phyloP scores from a whole-genome alignment of 2,113 vertebrate genomes.

The Hyaena hyaena region DNA sequence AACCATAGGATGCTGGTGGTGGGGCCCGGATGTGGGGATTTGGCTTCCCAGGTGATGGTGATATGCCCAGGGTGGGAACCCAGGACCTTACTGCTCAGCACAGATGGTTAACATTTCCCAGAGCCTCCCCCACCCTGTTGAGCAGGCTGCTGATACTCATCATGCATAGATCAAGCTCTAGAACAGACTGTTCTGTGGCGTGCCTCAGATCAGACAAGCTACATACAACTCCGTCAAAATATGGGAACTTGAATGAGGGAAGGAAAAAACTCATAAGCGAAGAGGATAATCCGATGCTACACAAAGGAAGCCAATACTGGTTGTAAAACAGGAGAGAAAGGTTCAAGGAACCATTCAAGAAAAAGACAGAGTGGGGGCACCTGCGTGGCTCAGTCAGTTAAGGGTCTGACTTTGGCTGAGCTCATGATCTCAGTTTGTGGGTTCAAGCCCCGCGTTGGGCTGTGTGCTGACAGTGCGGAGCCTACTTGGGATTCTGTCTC shows the following conservation, averaged over 20 bases:
- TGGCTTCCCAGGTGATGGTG: neutral
- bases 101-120: neutral
- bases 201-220: neutral
- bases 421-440: too few relatives aligned
- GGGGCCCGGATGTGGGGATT: neutral
- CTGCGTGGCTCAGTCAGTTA: too few relatives aligned
- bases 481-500: too few relatives aligned
- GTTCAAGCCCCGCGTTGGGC: too few relatives aligned
- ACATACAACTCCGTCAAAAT: neutral
- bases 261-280: fast-evolving
- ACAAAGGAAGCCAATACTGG: neutral
- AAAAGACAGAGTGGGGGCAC: neutral
- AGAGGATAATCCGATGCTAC: neutral
- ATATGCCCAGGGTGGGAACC: neutral
- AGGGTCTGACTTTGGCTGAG: too few relatives aligned
- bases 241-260: neutral
- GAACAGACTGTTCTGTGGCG: neutral
- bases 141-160: too few relatives aligned
- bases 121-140: neutral
- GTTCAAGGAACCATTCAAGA: neutral
- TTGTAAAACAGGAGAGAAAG: neutral
- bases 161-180: neutral
- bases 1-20: neutral
- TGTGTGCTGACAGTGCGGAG: too few relatives aligned
- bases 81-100: neutral